Evolutionary conservation across 2,113 vertebrate genomes (phyloP).

Genomic region (Pygathrix nemaeus): DNA sequence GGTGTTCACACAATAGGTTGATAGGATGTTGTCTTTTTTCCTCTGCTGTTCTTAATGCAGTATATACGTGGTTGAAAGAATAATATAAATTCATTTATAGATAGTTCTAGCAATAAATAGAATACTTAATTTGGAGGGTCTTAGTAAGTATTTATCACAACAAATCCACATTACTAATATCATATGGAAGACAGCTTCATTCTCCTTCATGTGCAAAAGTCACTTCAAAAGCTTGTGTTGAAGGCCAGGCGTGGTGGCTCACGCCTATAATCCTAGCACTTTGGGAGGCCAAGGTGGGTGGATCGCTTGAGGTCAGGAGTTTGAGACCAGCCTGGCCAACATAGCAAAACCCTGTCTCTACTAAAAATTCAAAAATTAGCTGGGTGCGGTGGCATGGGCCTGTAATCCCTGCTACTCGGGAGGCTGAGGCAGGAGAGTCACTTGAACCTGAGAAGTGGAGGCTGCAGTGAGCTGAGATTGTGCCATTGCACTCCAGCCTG

Average conservation of each 20-base stretch:
- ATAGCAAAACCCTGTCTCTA: no score
- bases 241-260: background rate
- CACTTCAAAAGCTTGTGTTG: background rate
- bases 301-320: no score
- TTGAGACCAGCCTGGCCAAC: no score
- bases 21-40: background rate
- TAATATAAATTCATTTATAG: constrained; percentile 70
- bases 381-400: no score
- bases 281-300: no score
- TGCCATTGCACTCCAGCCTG: no score
- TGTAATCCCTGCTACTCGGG: no score
- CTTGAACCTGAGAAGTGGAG: no score
- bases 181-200: background rate
- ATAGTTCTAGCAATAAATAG: constrained; percentile 64
- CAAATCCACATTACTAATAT: constrained; percentile 59
- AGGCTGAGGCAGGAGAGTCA: no score
- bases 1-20: constrained; percentile 37
- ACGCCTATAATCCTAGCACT: no score
- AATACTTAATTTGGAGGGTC: constrained; percentile 59
- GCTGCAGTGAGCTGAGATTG: no score
- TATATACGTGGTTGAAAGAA: constrained; percentile 56
- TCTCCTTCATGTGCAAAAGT: background rate
- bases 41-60: background rate
- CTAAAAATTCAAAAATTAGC: no score
- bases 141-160: constrained; percentile 34